Evolutionary conservation across 2,888 invertebrate species (phyloP).

Genomic region (Euzophera pinguis): DNA sequence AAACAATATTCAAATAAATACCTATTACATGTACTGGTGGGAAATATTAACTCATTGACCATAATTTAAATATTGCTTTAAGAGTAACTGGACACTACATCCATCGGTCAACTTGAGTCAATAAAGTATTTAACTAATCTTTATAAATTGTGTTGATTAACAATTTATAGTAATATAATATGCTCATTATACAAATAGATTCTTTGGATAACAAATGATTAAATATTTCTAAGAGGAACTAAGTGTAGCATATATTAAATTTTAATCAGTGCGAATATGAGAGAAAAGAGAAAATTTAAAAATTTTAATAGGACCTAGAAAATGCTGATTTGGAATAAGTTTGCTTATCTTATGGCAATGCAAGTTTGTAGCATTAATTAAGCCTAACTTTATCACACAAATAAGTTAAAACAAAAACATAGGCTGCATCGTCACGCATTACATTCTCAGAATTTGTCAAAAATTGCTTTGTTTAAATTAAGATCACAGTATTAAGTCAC

Average conservation of each 20-base stretch:
- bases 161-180: constrained; percentile 68
- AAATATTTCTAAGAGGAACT: constrained; percentile 77
- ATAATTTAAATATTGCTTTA: constrained; percentile 74
- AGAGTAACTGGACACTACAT: constrained; percentile 52
- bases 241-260: constrained; percentile 50
- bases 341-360: constrained; percentile 68
- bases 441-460: constrained; percentile 71
- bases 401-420: constrained; percentile 66
- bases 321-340: constrained; percentile 69
- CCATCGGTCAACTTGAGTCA: constrained; percentile 37
- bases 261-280: constrained; percentile 34
- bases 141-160: constrained; percentile 56
- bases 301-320: constrained; percentile 46
- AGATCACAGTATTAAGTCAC: constrained; percentile 80
- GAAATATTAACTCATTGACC: constrained; percentile 59
- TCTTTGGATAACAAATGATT: constrained; percentile 76
- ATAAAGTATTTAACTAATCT: constrained; percentile 49
- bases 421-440: constrained; percentile 58
- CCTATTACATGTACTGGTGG: constrained; percentile 71
- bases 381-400: constrained; percentile 73
- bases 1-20: constrained; percentile 73
- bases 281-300: not conserved
- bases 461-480: constrained; percentile 76
- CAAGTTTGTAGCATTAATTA: constrained; percentile 57
- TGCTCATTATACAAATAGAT: constrained; percentile 51